Evolutionary conservation across 1,140 invertebrate genomes (phyloP), one percentile per base, ranked within the genome.

Genomic region (Vollenhovia emeryi): DNA sequence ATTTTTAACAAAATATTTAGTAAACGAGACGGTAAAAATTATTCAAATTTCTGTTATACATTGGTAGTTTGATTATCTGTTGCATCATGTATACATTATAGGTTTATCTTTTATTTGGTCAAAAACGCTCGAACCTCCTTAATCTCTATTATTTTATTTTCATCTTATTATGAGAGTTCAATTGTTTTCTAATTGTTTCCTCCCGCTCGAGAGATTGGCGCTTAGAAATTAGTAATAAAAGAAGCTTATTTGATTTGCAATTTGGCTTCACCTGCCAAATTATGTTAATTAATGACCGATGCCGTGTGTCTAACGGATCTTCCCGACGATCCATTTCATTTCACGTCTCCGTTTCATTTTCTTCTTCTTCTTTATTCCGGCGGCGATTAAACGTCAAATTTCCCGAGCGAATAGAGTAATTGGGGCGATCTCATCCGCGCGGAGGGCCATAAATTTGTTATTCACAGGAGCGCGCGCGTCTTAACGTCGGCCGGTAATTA

Each of bases 401-500:
- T 82, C 78, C 78, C 78, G 78, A 71, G 78, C 36, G 78, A 57
- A 73, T 82, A 82, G 66, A 82, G 78, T 82, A 82, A 82, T 82
- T 71, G 78, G 76, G 52, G 40, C 43, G 78, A 82, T 73, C 78
- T 57, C 66, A 57, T 82, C 66, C 78, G 52, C 66, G 48, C 50
- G 52, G 40, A 82, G 36, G 52, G 36, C 52, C 24, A 82, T 82
- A 82, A 82, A 82, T 82, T 73, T 82, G 66, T 82, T 82, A 82
- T 82, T 82, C 78, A 82, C 66, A 43, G 64, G 48, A 82, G 78
- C 66, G 40, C 33, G 43, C 75, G 24, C 50, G 66, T 69, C 66
- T 82, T 82, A 82, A 82, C 78, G 66, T 45, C 66, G 43, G 50
- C 78, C 36, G 43, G 50, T 82, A 73, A 82, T 82, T 82, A 82